Base-by-base conservation (phyloP, 1,140 invertebrate genomes). In the Hesperophylax magnus region DNA sequence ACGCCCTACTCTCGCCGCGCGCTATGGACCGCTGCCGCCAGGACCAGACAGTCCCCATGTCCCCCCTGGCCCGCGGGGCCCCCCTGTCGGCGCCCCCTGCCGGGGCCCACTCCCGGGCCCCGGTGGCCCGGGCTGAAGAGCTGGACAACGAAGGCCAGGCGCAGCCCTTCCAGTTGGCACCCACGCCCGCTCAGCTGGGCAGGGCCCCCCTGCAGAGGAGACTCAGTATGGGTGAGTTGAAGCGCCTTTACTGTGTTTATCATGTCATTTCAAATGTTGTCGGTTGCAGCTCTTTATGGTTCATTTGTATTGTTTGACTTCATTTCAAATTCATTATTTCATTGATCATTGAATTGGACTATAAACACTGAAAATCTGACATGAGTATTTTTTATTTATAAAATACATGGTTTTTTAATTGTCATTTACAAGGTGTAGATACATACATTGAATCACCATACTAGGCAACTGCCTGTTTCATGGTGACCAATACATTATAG, bases 121-220 rank as follows among this genome's bases (percentile, higher is more conserved):
- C 86, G 83, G 52, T 15, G 22, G 80, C 84, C 85, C 75, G 39
- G 54, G 72, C 69, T 24, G n/a, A 60, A 47, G 79, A 77, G 61
- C 76, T 18, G 47, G 69, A 72, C 15, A 47, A 11, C 3, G 69
- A 18, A 18, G 69, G 69, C 3, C 77, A 77, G 77, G 82, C 87
- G 5, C 84, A 91, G 84, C 87, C 89, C 34, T 98, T 98, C 88
- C 94, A 97, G 80, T 89, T 98, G 63, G 97, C 96, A 17, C 97
- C 97, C 1, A 98, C 97, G 3, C 97, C 97, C 3, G 97, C 97
- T 8, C 97, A 98, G 87, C 90, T 98, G 80, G 97, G 97, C 63
- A 93, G 94, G 85, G 96, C 96, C 22, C 96, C 96, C 9, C 87
- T 97, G 54, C 96, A 97, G 89, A 93, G 96, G 88, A 91, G 95